Evolutionary conservation across 1,140 invertebrate genomes (phyloP).

Genomic region (Drosophila pallidifrons): DNA sequence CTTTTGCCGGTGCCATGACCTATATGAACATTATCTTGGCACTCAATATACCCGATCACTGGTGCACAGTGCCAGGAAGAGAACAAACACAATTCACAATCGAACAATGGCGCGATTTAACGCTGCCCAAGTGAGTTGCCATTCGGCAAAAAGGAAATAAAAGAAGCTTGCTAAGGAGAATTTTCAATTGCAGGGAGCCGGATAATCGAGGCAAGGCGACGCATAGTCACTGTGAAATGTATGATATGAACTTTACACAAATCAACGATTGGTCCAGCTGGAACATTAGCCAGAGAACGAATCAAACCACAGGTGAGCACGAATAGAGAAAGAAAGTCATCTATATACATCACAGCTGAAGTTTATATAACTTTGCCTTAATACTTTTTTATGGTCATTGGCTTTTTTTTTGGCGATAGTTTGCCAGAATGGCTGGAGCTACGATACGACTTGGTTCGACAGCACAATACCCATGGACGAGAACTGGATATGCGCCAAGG

Average conservation of each 20-base stretch:
- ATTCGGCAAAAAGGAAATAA: neutral
- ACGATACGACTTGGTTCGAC: slow-evolving; percentile 86
- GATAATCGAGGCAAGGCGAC: slow-evolving; percentile 73
- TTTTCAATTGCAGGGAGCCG: slow-evolving; percentile 49
- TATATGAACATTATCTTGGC: slow-evolving; percentile 86
- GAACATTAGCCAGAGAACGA: slow-evolving; percentile 57
- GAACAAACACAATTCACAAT: slow-evolving; percentile 85
- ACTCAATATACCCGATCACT: slow-evolving; percentile 86
- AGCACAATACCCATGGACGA: slow-evolving; percentile 85
- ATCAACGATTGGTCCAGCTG: slow-evolving; percentile 68
- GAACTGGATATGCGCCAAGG: slow-evolving; percentile 87
- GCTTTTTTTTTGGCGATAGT: slow-evolving; percentile 50
- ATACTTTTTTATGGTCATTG: slow-evolving; percentile 67
- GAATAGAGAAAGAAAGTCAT: neutral
- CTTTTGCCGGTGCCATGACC: slow-evolving; percentile 83
- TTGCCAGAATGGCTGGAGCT: slow-evolving; percentile 86
- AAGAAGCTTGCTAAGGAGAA: neutral
- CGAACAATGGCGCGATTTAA: slow-evolving; percentile 85
- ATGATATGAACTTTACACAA: slow-evolving; percentile 75
- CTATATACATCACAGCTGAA: slow-evolving; percentile 18
- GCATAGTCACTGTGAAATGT: slow-evolving; percentile 84
- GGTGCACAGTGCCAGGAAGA: slow-evolving; percentile 86
- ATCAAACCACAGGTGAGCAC: slow-evolving; percentile 67
- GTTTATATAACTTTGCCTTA: slow-evolving; percentile 68
- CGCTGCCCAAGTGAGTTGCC: slow-evolving; percentile 85